Base-by-base conservation (phyloP, 1,140 invertebrate genomes). In the Scaptodrosophila lebanonensis region DNA sequence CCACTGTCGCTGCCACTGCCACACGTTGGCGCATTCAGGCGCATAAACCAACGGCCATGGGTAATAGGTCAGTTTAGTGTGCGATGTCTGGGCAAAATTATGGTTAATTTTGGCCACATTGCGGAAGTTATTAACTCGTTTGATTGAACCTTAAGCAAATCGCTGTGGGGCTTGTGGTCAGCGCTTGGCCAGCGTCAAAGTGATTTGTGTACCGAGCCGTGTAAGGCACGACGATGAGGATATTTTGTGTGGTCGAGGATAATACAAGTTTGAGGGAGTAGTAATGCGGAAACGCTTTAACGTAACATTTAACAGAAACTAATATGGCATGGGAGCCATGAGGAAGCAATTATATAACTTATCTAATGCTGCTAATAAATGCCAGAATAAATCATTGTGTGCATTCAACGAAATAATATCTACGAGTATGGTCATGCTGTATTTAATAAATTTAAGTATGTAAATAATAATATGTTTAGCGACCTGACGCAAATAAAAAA, bases 61-160 rank as follows among this genome's bases (percentile, higher is more conserved):
- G 33, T 73, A 73, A 73, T 73, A 30, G 69, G 69, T 73, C 69
- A 63, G 69, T 67, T 69, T 73, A 73, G 52, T 52, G 48, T 39
- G 59, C 6, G 11, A 20, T 27, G 22, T 39, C 47, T 32, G 59
- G 44, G 50, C 39, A 53, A 63, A 68, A 64, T 73, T 64, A 73
- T 67, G 69, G 69, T 73, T 73, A 73, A 73, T 73, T 73, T 73
- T 44, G 69, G 64, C 50, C 66, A 70, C 66, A 53, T 68, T 62
- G 69, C 69, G 69, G 69, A 73, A 73, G 69, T 73, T 73, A 73
- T 73, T 73, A 73, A 73, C 69, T 73, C 59, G 69, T 73, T 64
- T 73, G 69, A 73, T 73, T 67, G 69, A 73, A 73, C 69, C 54
- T 73, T 52, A 32, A 48, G 36, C 32, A 50, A 66, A 64, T 25